Evolutionary conservation across 1,140 invertebrate species (phyloP).

Genomic region (Hetaerina americana): DNA sequence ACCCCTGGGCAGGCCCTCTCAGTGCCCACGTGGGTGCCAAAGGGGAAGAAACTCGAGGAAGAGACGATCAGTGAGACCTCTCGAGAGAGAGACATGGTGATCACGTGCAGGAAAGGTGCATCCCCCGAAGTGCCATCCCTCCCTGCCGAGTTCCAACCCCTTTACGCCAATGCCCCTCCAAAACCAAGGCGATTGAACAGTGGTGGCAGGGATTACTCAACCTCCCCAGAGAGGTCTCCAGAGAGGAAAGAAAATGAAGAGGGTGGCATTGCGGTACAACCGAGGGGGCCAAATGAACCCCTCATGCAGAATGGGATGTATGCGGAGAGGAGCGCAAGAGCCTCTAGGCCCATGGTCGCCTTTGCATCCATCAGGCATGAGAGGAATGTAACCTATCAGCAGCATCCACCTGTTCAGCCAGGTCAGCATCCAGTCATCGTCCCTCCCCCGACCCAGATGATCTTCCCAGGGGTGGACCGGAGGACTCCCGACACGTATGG

Average conservation of each 20-base stretch:
- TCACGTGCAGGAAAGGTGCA: conserved; percentile 2
- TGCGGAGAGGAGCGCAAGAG: conserved; percentile 19
- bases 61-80: conserved; percentile 8
- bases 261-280: conserved; percentile 20
- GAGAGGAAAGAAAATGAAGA: conserved; percentile 22
- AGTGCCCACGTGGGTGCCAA: conserved; percentile 12
- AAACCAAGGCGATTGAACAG: conserved; percentile 57
- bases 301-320: conserved; percentile 24
- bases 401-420: background rate
- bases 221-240: conserved; percentile 43
- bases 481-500: conserved; percentile 71
- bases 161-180: conserved; percentile 80
- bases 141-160: conserved; percentile 36
- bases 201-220: conserved; percentile 49
- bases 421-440: background rate
- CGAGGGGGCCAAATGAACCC: conserved; percentile 26
- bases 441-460: background rate
- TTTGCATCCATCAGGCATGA: background rate
- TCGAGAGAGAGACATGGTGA: background rate
- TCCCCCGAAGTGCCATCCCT: background rate
- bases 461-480: conserved; percentile 34
- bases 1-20: conserved; percentile 18
- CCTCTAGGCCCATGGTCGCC: conserved; percentile 17
- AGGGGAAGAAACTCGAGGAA: conserved; percentile 11
- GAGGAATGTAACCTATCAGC: background rate